phyloP scores from a whole-genome alignment of 2,888 invertebrate genomes.

The Pyralis farinalis region DNA sequence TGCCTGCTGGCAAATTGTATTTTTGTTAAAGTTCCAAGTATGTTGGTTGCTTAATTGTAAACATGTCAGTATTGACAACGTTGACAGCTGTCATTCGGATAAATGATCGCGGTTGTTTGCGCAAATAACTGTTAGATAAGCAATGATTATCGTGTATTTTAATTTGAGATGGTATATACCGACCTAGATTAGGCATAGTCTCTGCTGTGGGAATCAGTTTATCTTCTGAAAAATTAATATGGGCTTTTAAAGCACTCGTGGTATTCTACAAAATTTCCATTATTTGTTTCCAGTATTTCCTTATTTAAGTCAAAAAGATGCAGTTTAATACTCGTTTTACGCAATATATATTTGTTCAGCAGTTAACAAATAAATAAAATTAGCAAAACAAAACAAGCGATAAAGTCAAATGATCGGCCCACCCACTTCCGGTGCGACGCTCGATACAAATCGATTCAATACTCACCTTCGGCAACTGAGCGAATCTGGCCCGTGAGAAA shows the following conservation, averaged over 20 bases:
- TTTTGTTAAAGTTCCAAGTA: conserved; percentile 54
- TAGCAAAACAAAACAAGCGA: conserved; percentile 57
- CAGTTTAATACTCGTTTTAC: too few relatives aligned
- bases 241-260: background rate
- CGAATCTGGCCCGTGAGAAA: conserved; percentile 69
- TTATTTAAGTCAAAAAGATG: too few relatives aligned
- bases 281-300: too few relatives aligned
- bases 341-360: conserved; percentile 21
- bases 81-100: conserved; percentile 73
- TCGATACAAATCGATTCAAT: conserved; percentile 60
- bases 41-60: conserved; percentile 77
- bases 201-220: conserved; percentile 50
- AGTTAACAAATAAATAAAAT: conserved; percentile 26
- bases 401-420: conserved; percentile 46
- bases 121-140: conserved; percentile 72
- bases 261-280: too few relatives aligned
- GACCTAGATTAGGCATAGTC: conserved; percentile 24
- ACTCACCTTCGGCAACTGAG: conserved; percentile 59
- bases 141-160: conserved; percentile 65
- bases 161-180: conserved; percentile 49
- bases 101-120: conserved; percentile 77
- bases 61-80: conserved; percentile 70
- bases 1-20: conserved; percentile 36
- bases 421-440: conserved; percentile 62
- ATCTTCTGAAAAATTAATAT: conserved; percentile 31